Evolutionary conservation across 2,113 vertebrate genomes (phyloP), one percentile per base, ranked within the genome.

Genomic region (Piaya cayana): DNA sequence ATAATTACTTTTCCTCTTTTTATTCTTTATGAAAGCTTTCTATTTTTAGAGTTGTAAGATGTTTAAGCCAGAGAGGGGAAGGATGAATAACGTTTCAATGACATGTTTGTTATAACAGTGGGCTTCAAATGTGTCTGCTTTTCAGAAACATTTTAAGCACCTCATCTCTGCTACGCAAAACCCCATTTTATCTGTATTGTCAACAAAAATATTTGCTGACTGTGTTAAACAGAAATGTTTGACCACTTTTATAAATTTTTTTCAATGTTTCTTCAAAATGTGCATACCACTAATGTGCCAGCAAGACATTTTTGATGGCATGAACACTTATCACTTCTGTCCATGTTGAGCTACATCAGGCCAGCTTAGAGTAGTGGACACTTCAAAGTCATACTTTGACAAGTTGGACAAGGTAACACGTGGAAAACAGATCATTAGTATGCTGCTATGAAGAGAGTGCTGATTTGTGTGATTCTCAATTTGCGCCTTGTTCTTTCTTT

Each of bases 301-400:
- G 15, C 9, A 49, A 29, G 25, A 2, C 1, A 0, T n/a, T 92
- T 85, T 74, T 86, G 29, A 36, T 59, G 55, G 30, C 36, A 82
- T 25, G 17, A 56, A 27, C 37, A 43, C 0, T 0, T 49, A 12
- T 37, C 5, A 32, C 23, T 88, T 69, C 34, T 88, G 62, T 75
- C 27, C 20, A 1, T 29, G 12, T 39, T 81, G 42, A 86, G 37
- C 39, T 22, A 5, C 0, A 0, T 67, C 49, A 68, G 56, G 11
- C 32, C 52, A 84, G 17, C 27, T 69, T 83, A 63, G 37, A 21
- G 26, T 86, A 2, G 5, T 62, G 47, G 29, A 17, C 15, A 6
- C 3, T 58, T 71, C 9, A 45, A 32, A 86, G 47, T 82, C 32
- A 34, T 5, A 36, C 68, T 81, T 68, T 36, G 68, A 58, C 23